Evolutionary conservation across 2,888 invertebrate species (phyloP).

Genomic region (Rotaria socialis): DNA sequence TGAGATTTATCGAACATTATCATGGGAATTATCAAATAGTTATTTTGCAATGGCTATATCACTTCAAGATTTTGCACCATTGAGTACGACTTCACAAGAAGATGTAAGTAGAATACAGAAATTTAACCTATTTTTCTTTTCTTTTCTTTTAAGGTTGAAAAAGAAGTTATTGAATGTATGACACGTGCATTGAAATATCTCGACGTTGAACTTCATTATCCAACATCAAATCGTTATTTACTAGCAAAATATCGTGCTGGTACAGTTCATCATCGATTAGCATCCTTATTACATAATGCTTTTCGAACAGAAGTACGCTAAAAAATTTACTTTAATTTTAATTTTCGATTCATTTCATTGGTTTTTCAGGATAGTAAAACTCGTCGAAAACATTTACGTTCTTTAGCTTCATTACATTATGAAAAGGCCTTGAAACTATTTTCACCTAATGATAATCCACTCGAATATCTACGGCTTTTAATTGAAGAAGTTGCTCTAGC

Average conservation of each 20-base stretch:
- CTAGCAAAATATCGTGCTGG: slow-evolving; percentile 78
- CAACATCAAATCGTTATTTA: slow-evolving; percentile 67
- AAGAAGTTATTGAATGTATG: slow-evolving; percentile 72
- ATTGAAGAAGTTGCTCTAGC: slow-evolving; percentile 25
- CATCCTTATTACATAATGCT: slow-evolving; percentile 73
- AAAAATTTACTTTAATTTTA: background rate
- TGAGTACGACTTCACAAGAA: slow-evolving; percentile 51
- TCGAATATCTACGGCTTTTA: slow-evolving; percentile 10
- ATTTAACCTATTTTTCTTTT: background rate
- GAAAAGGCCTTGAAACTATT: slow-evolving; percentile 51
- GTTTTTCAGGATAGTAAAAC: slow-evolving; percentile 50
- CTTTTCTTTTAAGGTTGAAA: slow-evolving; percentile 61
- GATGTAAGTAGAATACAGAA: slow-evolving; percentile 50
- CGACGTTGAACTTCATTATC: slow-evolving; percentile 67
- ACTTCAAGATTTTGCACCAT: slow-evolving; percentile 70
- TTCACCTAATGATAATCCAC: slow-evolving; percentile 44
- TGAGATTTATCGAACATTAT: slow-evolving; percentile 70
- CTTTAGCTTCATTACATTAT: slow-evolving; percentile 54
- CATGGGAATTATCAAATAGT: slow-evolving; percentile 80
- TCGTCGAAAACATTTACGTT: slow-evolving; percentile 51
- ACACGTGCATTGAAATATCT: slow-evolving; percentile 69
- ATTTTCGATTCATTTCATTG: background rate
- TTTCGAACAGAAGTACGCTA: slow-evolving; percentile 60
- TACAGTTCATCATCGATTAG: slow-evolving; percentile 74
- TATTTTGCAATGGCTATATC: slow-evolving; percentile 74